These are phyloP conservation scores for Agriopis leucophaearia DNA, from an alignment of 2,888 invertebrate genomes.

Conservation along the genomic window DNA sequence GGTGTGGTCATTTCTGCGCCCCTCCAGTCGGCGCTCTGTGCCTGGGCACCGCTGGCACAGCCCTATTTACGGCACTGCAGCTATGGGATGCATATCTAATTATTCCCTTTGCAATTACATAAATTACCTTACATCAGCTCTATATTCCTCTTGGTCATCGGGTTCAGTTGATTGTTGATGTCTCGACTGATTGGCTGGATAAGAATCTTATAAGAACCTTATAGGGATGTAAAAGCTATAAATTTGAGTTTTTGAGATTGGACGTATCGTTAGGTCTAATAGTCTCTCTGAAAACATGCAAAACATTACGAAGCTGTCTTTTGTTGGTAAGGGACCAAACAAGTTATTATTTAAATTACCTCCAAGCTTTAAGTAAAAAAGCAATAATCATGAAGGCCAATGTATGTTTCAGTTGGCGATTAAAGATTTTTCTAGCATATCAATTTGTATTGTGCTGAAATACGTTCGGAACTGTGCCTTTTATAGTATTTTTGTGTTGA, in stretches of 20 bases:
- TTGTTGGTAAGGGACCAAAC: constrained; percentile 2
- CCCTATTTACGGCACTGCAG: too few relatives aligned
- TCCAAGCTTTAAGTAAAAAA: background rate
- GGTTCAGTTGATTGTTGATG: too few relatives aligned
- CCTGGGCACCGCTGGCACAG: too few relatives aligned
- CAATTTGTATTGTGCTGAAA: background rate
- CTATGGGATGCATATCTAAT: too few relatives aligned
- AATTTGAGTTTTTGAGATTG: background rate
- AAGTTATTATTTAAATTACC: background rate
- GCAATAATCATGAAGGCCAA: background rate
- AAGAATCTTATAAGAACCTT: constrained; percentile 3
- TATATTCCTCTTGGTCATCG: too few relatives aligned
- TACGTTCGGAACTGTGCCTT: background rate
- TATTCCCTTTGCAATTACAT: too few relatives aligned
- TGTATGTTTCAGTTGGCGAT: background rate
- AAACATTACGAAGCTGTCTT: background rate
- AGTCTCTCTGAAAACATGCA: background rate
- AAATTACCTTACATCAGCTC: too few relatives aligned
- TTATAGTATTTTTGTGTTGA: background rate
- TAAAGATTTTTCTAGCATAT: background rate
- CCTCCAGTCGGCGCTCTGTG: too few relatives aligned
- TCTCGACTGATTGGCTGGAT: too few relatives aligned
- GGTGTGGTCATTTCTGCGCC: too few relatives aligned
- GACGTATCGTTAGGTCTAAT: background rate
- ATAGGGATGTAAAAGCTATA: background rate